phyloP scores from a whole-genome alignment of 1,140 invertebrate species.

The Triops cancriformis region DNA sequence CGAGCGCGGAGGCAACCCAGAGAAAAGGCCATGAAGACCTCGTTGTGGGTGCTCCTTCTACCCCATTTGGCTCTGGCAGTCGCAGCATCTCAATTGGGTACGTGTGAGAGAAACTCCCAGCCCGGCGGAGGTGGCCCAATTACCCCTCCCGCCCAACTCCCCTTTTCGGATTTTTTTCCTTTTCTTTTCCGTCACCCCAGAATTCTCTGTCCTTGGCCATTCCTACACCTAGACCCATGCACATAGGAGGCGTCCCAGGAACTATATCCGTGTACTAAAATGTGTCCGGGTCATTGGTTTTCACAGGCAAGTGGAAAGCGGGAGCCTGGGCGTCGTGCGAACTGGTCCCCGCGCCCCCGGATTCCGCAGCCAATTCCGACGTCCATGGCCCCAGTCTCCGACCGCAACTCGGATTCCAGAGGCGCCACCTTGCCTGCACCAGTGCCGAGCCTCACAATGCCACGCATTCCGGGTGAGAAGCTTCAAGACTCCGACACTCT shows the following conservation, averaged over 20 bases:
- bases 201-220: no score
- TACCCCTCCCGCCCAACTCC: background rate
- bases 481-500: background rate
- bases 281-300: background rate
- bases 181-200: background rate
- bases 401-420: background rate
- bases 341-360: background rate
- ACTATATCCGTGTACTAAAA: background rate
- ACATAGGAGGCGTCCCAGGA: background rate
- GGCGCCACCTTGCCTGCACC: background rate
- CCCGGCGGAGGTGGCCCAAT: background rate
- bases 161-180: background rate
- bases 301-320: conserved; percentile 11
- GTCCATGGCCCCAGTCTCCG: background rate
- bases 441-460: background rate
- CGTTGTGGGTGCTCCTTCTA: conserved; percentile 7
- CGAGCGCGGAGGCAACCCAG: background rate
- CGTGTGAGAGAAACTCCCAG: background rate
- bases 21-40: conserved; percentile 3
- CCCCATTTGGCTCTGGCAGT: background rate
- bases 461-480: background rate
- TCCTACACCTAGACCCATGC: background rate
- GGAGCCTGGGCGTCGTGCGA: background rate
- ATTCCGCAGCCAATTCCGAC: background rate
- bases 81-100: conserved; percentile 12